Base-by-base conservation (phyloP, 1,140 invertebrate genomes). In the Lepidurus couesii region DNA sequence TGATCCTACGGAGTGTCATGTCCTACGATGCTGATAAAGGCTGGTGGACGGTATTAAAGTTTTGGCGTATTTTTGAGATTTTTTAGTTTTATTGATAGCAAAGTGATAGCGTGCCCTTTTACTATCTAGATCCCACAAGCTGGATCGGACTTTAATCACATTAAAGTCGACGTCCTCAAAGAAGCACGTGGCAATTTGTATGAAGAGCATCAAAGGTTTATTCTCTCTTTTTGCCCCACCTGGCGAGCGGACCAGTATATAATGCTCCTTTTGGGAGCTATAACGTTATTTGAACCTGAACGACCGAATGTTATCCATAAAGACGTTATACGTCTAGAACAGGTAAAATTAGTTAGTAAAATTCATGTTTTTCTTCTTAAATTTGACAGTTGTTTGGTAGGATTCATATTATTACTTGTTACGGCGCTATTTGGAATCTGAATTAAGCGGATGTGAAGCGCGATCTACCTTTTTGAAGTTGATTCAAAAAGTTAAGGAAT, bases 401-500 rank as follows among this genome's bases (percentile, higher is more conserved):
- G 94, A 95, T 86, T 93, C 93, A 10, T 97, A 96, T 85, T 95
- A 94, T 84, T 93, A 93, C 85, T 90, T 97, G 79, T 87, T 97
- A 6, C 87, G 92, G 82, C 88, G 93, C 74, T 97, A 96, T 85
- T 85, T 97, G 74, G 93, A 96, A 84, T 93, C 92, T 81, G 87
- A 92, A 42, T 93, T 93, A 85, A 88, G 91, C 0, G 91, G 91
- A 13, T 95, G 93, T 83, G 93, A 95, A 83, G 94, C 95, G 0
- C 91, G 91, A 82, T 91, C 91, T 9, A 90, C 91, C 53, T 97
- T 95, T 87, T 87, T 95, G 13, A 92, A 94, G 82, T 87, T 97
- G 45, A 93, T 96, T 76, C 91, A 93, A 84, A 95, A 95, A 85
- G 91, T 97, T 81, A 89, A 91, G 44, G 94, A 97, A 84, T 88